These are phyloP conservation scores for Menura novaehollandiae DNA, from an alignment of 2,113 vertebrate genomes.

Conservation along the genomic window DNA sequence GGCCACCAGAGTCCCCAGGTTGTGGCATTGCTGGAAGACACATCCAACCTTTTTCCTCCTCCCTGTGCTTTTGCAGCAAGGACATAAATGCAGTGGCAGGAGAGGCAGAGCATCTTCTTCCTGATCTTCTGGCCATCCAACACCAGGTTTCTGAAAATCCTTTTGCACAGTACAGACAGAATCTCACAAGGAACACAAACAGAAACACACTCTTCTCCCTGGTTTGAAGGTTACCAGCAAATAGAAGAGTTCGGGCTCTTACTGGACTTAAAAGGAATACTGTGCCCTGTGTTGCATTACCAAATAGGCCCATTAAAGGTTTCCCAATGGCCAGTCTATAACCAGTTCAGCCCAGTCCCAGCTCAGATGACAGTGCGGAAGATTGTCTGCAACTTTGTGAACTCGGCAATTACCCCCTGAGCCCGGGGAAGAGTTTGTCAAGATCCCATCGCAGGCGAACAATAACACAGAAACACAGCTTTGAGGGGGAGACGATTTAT, in stretches of 20 bases:
- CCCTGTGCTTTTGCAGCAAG: background rate
- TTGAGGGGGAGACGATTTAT: slow-evolving; percentile 35
- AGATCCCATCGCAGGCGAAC: background rate
- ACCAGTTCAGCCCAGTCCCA: background rate
- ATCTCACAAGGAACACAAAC: background rate
- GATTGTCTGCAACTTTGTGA: background rate
- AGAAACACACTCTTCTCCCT: background rate
- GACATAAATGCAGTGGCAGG: background rate
- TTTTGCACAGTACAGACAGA: background rate
- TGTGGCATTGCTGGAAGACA: background rate
- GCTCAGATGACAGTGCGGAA: background rate
- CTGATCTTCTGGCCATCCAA: background rate
- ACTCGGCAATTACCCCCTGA: slow-evolving; percentile 24
- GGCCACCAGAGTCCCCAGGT: background rate
- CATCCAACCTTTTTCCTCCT: background rate
- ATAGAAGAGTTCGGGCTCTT: background rate
- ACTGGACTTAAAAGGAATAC: background rate
- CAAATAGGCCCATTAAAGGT: background rate
- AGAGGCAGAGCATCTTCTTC: background rate
- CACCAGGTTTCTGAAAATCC: background rate
- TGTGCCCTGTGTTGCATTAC: background rate
- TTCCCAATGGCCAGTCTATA: background rate
- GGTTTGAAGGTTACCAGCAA: background rate
- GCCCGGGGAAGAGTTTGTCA: slow-evolving; percentile 12
- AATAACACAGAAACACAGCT: slow-evolving; percentile 39